phyloP scores from a whole-genome alignment of 64 coral and sea anemone species.

The Montipora foliosa region DNA sequence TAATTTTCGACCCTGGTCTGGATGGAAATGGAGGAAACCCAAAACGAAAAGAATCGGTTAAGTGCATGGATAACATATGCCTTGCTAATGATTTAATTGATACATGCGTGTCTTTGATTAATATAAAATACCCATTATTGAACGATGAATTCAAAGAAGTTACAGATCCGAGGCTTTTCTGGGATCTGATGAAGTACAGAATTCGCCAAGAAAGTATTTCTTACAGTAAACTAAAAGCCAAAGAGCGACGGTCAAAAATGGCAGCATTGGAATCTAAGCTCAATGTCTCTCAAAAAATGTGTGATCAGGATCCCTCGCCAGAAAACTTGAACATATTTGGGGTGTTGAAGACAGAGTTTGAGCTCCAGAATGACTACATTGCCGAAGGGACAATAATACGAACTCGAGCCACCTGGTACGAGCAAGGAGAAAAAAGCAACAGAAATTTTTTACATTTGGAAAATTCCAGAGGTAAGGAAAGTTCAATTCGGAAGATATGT shows the following conservation, averaged over 20 bases:
- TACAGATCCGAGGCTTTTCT: slow-evolving; percentile 35
- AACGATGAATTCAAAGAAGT: not conserved
- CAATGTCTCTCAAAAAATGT: slow-evolving; percentile 47
- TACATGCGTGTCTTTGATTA: not conserved
- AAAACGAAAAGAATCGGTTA: slow-evolving; percentile 1
- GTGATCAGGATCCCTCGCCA: not conserved
- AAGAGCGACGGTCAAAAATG: slow-evolving; percentile 44
- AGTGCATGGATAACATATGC: not conserved
- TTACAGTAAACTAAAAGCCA: slow-evolving; percentile 53
- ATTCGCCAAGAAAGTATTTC: slow-evolving; percentile 50
- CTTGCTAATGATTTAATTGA: slow-evolving; percentile 26
- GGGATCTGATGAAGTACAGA: slow-evolving; percentile 66
- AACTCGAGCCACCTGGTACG: slow-evolving; percentile 20
- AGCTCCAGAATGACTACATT: slow-evolving; percentile 57
- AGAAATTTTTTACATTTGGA: slow-evolving; percentile 38
- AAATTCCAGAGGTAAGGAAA: slow-evolving; percentile 14
- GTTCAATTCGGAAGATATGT: slow-evolving; percentile 13
- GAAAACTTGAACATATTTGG: slow-evolving; percentile 46
- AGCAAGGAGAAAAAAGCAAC: slow-evolving; percentile 55
- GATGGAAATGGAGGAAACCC: not conserved
- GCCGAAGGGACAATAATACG: slow-evolving; percentile 22
- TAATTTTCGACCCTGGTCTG: not conserved
- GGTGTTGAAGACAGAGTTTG: slow-evolving; percentile 38
- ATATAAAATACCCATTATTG: not conserved
- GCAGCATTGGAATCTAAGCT: slow-evolving; percentile 27